Evolutionary conservation across 1,140 invertebrate genomes (phyloP).

Genomic region (Drosophila aff.): DNA sequence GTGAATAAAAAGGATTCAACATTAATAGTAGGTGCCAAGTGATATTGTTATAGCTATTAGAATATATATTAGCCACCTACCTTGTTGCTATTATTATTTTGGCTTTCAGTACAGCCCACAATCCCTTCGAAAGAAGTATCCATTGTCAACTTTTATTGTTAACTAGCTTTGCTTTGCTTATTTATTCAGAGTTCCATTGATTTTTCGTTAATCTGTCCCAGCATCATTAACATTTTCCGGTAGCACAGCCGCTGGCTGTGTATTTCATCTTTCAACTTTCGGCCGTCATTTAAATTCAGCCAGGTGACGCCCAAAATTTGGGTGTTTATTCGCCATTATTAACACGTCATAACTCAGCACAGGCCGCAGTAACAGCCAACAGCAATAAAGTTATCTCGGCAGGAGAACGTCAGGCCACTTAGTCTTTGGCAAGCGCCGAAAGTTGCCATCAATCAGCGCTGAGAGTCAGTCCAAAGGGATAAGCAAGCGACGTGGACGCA

Average conservation of each 20-base stretch:
- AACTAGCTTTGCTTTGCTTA: not conserved
- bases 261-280: conserved; percentile 6
- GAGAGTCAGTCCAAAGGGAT: conserved; percentile 41
- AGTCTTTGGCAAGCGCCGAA: conserved; percentile 41
- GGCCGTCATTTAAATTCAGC: conserved; percentile 39
- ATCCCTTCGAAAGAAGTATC: too few species aligned
- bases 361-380: conserved; percentile 26
- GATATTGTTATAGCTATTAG: too few species aligned
- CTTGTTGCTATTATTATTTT: too few species aligned
- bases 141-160: too few species aligned
- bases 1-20: too few species aligned
- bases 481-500: conserved; percentile 48
- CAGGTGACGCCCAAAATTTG: conserved; percentile 54
- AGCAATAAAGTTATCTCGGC: conserved; percentile 47
- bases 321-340: conserved; percentile 72
- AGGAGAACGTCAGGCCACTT: conserved; percentile 39
- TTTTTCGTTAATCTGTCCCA: not conserved
- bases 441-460: conserved; percentile 61
- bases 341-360: conserved; percentile 68
- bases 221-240: conserved; percentile 3
- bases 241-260: conserved; percentile 2
- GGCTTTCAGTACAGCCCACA: too few species aligned
- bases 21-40: too few species aligned
- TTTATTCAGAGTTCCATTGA: not conserved
- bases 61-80: too few species aligned